Evolutionary conservation across 2,888 invertebrate species (phyloP), one percentile per base, ranked within the genome.

Genomic region (Pachymerium ferrugineum): DNA sequence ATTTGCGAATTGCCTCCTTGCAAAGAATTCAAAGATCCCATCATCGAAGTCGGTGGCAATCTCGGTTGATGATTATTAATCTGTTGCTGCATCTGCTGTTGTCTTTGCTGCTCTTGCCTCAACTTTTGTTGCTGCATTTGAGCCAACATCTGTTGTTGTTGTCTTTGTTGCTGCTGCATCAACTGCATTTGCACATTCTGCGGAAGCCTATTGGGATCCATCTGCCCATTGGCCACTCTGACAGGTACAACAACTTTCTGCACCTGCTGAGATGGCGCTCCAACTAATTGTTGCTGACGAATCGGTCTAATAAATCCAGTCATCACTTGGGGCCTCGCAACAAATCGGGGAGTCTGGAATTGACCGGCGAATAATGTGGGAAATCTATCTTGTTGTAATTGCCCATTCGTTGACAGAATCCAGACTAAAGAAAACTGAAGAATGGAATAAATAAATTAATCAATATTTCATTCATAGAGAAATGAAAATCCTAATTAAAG

Each of bases 51-150:
- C 25, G 62, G 4, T 28, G 62, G 62, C 25, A 62, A 0, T 25
- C 22, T 25, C 28, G 62, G 62, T 28, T 62, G 62, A 62, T 62
- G 62, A 25, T 62, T 62, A n/a, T 22, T 28, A 12, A 62, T 28
- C 35, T 71, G 71, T 28, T 71, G 71, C 22, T 71, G 71, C 71
- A 35, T 31, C 28, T 71, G 71, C n/a, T 25, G 62, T 12, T 54
- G 30, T 31, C 33, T 69, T 19, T 69, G 71, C 8, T 71, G 71
- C 25, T 71, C 35, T 38, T 71, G 71, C 8, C 35, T 31, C 14
- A 35, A 38, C 42, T 71, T 31, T 3, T 71, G 71, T 4, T 35
- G 38, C 35, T 71, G 71, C 22, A 35, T 31, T 71, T 71, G 71
- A 3, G 31, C 35, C 71, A 35, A n/a, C 28, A 35, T 31, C 3